Evolutionary conservation across 2,113 vertebrate genomes (phyloP).

Genomic region (Meriones unguiculatus): DNA sequence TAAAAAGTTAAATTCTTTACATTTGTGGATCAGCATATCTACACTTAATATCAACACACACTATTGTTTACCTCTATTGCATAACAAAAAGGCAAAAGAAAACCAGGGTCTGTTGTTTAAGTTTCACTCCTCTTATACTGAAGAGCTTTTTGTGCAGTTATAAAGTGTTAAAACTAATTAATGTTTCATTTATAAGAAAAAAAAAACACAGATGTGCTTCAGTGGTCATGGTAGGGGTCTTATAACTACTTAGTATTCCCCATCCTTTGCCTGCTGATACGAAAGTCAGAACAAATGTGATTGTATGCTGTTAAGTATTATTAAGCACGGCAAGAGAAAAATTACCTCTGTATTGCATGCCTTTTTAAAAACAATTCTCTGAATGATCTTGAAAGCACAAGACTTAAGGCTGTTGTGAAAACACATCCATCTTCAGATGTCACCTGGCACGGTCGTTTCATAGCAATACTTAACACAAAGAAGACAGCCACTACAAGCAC

Average conservation of each 20-base stretch:
- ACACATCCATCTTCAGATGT: constrained; percentile 56
- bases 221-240: constrained; percentile 57
- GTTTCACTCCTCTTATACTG: constrained; percentile 6
- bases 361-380: constrained; percentile 63
- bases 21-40: not conserved
- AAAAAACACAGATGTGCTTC: constrained; percentile 46
- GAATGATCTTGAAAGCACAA: constrained; percentile 46
- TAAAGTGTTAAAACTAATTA: constrained; percentile 66
- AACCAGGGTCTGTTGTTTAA: constrained; percentile 20
- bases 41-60: not conserved
- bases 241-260: constrained; percentile 66
- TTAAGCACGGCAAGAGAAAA: constrained; percentile 75
- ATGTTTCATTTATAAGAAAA: constrained; percentile 64
- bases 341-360: constrained; percentile 33
- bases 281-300: constrained; percentile 71
- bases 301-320: constrained; percentile 72
- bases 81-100: not conserved
- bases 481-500: not conserved
- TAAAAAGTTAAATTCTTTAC: constrained; percentile 17
- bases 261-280: constrained; percentile 60
- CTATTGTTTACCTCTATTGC: not conserved
- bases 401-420: constrained; percentile 64
- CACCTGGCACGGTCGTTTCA: constrained; percentile 42
- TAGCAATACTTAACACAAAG: not conserved
- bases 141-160: not conserved